Base-by-base conservation (phyloP, 1,140 invertebrate genomes). In the Mactra quadrangularis region DNA sequence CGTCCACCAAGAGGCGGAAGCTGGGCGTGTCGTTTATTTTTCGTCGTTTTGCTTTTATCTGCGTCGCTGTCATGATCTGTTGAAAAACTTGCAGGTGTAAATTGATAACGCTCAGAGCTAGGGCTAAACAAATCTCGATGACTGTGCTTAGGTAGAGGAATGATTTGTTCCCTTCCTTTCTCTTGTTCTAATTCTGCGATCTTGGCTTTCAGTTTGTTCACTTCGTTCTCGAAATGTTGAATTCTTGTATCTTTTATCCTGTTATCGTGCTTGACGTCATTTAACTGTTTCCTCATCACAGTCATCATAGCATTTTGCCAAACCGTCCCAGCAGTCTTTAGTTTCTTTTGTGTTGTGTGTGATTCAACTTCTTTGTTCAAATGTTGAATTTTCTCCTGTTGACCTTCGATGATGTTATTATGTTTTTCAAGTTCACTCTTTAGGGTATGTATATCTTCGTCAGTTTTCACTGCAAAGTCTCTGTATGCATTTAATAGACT, bases 401-500 rank as follows among this genome's bases (percentile, higher is more conserved):
- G 79, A 7, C 68, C 70, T 41, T 82, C 79, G n/a, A 82, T 74
- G 19, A 53, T 64, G 22, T 71, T 50, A n/a, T 13, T 72, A 25
- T 74, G 31, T 74, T 74, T 70, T 45, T 82, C 33, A 45, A 82
- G 41, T 31, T 82, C 7, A 2, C 71, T 27, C 33, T 82, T 72
- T 29, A 82, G 19, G 7, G 29, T 33, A 17, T 50, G 52, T 68
- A 82, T 72, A 47, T 62, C 59, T 53, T 82, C 79, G 59, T 82
- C 79, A 19, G 57, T 82, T 45, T 62, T 72, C 17, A 82, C 79
- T 6, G 70, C 79, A 50, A 82, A 82, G 27, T 82, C 79, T 74
- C 35, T 35, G 33, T 82, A 82, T 1, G 79, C 79, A 25, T 60
- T 74, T 52, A 82, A 60, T 50, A 82, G 57, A 25, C 68, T 82